Evolutionary conservation across 2,888 invertebrate species (phyloP).

Genomic region (Tineola bisselliella): DNA sequence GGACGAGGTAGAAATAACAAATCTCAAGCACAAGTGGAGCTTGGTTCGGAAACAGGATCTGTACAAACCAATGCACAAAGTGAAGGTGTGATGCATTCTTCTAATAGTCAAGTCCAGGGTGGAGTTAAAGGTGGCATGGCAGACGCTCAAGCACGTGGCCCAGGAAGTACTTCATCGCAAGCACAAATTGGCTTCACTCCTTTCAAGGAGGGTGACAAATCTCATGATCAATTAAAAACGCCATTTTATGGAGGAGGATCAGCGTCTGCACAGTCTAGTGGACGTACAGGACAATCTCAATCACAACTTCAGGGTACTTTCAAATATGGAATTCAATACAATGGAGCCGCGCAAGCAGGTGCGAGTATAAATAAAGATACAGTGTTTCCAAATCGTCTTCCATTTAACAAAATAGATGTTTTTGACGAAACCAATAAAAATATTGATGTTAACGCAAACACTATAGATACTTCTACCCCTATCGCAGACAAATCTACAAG

Average conservation of each 20-base stretch:
- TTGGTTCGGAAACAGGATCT: slow-evolving; percentile 79
- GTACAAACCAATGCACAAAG: slow-evolving; percentile 81
- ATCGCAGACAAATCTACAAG: background rate
- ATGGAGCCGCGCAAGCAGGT: slow-evolving; percentile 84
- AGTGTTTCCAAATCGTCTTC: slow-evolving; percentile 46
- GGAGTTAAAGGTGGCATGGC: slow-evolving; percentile 85
- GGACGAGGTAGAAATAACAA: slow-evolving; percentile 78
- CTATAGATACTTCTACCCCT: slow-evolving; percentile 18
- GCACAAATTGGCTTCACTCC: slow-evolving; percentile 89
- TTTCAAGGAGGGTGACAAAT: slow-evolving; percentile 70
- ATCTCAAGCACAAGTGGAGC: slow-evolving; percentile 80
- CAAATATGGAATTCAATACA: slow-evolving; percentile 79
- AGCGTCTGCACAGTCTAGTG: slow-evolving; percentile 81
- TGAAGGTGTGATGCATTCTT: slow-evolving; percentile 79
- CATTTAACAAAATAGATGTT: slow-evolving; percentile 55
- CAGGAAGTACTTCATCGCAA: slow-evolving; percentile 86
- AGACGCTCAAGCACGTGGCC: slow-evolving; percentile 85
- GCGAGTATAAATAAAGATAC: slow-evolving; percentile 73
- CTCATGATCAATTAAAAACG: slow-evolving; percentile 51
- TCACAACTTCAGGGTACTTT: slow-evolving; percentile 85
- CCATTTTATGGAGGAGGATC: slow-evolving; percentile 81
- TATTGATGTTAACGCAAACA: slow-evolving; percentile 35
- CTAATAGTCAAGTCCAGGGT: slow-evolving; percentile 81
- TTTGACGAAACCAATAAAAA: slow-evolving; percentile 51
- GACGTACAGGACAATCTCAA: slow-evolving; percentile 80